phyloP scores from a whole-genome alignment of 2,888 invertebrate species.

The Seira ritae region DNA sequence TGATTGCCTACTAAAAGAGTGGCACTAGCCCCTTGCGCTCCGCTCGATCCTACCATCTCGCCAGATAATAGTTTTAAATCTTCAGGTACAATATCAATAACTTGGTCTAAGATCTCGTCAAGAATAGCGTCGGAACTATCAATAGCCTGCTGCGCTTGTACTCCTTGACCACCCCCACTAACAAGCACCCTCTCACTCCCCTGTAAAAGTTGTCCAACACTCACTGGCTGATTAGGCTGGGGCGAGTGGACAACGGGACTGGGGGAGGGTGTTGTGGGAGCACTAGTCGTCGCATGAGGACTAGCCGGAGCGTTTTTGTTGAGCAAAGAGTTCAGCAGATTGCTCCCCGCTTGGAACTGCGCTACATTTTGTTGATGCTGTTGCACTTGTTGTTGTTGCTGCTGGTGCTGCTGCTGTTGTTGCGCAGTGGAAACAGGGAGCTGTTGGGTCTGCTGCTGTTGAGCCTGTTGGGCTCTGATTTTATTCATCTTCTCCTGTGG shows the following conservation, averaged over 20 bases:
- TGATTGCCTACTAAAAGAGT: slow-evolving; percentile 47
- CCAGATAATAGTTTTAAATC: slow-evolving; percentile 67
- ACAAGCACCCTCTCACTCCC: slow-evolving; percentile 22
- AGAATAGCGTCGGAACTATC: slow-evolving; percentile 77
- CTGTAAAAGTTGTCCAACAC: background rate
- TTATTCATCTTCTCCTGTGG: slow-evolving; percentile 79
- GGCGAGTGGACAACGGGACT: background rate
- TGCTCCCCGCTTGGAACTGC: slow-evolving; percentile 21
- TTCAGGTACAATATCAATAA: slow-evolving; percentile 88
- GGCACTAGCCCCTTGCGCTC: background rate
- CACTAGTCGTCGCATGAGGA: background rate
- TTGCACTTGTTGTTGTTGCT: slow-evolving; percentile 26
- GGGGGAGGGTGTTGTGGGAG: slow-evolving; percentile 12
- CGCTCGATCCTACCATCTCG: background rate
- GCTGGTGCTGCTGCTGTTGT: slow-evolving; percentile 71
- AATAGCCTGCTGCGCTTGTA: slow-evolving; percentile 31
- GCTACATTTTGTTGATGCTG: slow-evolving; percentile 27
- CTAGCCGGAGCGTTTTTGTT: slow-evolving; percentile 29
- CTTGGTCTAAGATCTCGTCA: slow-evolving; percentile 89
- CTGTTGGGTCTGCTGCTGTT: slow-evolving; percentile 62
- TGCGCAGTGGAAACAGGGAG: slow-evolving; percentile 75
- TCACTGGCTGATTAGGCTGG: background rate
- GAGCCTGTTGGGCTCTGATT: slow-evolving; percentile 65
- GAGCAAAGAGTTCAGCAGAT: slow-evolving; percentile 55
- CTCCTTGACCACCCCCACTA: background rate